Conservation (phyloP, 2,888 invertebrate genomes). For the Aricia artaxerxes region DNA sequence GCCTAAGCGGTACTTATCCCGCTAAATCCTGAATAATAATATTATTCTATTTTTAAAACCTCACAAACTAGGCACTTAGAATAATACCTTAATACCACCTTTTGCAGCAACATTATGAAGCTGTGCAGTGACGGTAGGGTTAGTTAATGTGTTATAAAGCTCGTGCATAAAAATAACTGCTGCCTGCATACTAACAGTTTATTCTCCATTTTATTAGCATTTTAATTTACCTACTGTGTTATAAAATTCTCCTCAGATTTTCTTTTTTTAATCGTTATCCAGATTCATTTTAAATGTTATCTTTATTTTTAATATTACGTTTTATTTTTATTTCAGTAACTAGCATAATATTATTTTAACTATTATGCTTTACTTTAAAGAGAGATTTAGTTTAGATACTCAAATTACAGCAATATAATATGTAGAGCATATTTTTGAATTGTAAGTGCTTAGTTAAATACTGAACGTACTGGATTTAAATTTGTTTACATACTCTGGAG, state of each 20-base stretch:
- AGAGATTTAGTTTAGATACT: no score
- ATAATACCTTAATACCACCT: not conserved
- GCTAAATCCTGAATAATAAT: no score
- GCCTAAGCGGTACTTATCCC: no score
- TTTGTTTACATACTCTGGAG: no score
- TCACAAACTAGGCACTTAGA: not conserved
- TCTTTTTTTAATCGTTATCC: not conserved
- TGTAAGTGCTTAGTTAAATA: no score
- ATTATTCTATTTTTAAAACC: no score
- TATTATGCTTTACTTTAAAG: no score
- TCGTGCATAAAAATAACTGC: conserved; percentile 14
- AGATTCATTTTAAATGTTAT: not conserved
- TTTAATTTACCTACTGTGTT: not conserved
- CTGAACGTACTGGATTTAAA: no score
- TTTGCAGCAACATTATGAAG: conserved; percentile 5
- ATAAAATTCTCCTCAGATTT: not conserved
- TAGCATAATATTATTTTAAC: not conserved
- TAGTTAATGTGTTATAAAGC: conserved; percentile 1
- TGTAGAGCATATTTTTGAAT: no score
- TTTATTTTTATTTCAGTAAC: no score
- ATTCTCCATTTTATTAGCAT: not conserved
- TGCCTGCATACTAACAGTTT: not conserved
- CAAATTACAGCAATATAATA: no score
- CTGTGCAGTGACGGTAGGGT: not conserved
- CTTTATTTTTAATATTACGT: not conserved